Conservation (phyloP, 2,888 invertebrate genomes). For the Pimpla rufipes region DNA sequence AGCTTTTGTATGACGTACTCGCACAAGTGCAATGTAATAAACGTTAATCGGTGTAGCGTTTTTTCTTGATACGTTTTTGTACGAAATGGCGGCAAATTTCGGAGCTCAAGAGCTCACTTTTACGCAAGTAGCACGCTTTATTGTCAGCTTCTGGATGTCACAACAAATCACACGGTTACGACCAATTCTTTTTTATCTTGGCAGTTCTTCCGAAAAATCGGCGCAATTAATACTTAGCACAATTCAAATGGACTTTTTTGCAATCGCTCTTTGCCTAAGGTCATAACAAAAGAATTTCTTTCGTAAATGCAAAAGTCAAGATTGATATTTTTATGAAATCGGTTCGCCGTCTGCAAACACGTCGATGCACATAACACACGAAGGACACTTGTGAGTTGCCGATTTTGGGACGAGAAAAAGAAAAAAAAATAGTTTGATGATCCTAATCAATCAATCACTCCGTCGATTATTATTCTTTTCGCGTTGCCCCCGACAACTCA, state of each 20-base stretch:
- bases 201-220: background rate
- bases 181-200: conserved; percentile 3
- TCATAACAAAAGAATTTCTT: no score
- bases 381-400: no score
- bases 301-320: conserved; percentile 6
- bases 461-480: background rate
- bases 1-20: conserved; percentile 29
- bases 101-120: conserved; percentile 25
- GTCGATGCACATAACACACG: no score
- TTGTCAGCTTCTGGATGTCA: conserved; percentile 47
- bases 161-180: background rate
- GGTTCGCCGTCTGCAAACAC: background rate
- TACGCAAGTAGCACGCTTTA: conserved; percentile 62
- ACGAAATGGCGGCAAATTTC: conserved; percentile 16
- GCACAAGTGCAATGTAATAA: conserved; percentile 40
- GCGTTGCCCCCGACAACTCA: background rate
- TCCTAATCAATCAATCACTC: background rate
- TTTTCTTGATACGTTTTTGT: background rate
- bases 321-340: background rate
- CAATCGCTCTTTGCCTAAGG: background rate
- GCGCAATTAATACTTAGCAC: background rate
- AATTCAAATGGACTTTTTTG: background rate
- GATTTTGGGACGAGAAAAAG: no score
- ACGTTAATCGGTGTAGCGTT: conserved; percentile 42
- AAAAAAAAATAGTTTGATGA: background rate